A percentile compares a stretch with the other conserved stretches of the same genome.
phyloP scores from a whole-genome alignment of 2,113 vertebrate species.

The Megaceryle maxima region DNA sequence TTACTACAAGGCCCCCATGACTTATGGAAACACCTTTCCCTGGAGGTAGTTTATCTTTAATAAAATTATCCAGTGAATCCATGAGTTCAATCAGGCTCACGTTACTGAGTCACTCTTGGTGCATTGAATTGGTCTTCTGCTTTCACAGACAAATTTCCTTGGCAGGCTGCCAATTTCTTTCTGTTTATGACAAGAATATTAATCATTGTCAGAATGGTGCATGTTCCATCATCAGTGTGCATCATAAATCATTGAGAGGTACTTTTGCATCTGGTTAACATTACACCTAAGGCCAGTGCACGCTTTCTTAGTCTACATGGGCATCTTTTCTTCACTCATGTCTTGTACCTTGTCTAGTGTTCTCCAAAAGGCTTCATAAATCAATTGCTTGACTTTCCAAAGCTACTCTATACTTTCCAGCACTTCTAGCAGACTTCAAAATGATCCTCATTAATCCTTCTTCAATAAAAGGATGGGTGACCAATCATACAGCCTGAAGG shows the following conservation, averaged over 20 bases:
- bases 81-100: neutral
- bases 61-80: neutral
- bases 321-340: neutral
- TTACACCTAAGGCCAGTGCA: neutral
- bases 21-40: neutral
- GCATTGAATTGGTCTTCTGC: neutral
- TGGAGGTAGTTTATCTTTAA: neutral
- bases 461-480: neutral
- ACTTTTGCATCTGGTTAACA: neutral
- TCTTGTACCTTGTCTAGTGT: neutral
- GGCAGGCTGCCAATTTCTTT: neutral
- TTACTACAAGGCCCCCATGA: neutral
- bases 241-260: neutral
- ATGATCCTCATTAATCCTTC: neutral
- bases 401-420: neutral
- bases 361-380: neutral
- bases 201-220: neutral
- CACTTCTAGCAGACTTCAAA: neutral
- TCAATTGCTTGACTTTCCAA: neutral
- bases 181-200: slow-evolving; percentile 15
- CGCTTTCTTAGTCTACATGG: neutral
- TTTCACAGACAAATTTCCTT: neutral
- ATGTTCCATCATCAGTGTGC: neutral
- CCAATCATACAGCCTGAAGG: neutral
- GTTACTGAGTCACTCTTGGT: neutral